Base-by-base conservation (phyloP, 2,113 vertebrate species). In the Promerops cafer region DNA sequence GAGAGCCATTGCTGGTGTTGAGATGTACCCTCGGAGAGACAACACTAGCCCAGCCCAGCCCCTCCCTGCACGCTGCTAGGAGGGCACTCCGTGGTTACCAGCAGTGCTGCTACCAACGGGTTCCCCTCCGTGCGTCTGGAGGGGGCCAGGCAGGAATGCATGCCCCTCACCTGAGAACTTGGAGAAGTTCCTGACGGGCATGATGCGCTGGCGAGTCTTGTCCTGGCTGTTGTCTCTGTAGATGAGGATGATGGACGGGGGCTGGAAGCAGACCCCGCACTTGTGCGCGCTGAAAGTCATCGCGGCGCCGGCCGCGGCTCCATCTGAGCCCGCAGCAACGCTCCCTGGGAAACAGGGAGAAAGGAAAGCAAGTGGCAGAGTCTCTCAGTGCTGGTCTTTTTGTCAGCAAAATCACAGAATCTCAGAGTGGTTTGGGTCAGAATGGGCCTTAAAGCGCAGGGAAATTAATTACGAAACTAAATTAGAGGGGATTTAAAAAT, bases 111-210 rank as follows among this genome's bases (percentile, higher is more conserved):
- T n/a, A 22, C 40, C 35, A 44, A 1, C 4, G 49, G 54, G 3
- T 4, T 56, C 72, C 52, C 49, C 35, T 37, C n/a, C 1, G 10
- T 4, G 22, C 4, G 7, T 8, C 16, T 20, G 30, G 40, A 66
- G 56, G 16, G 50, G 30, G 20, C 5, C 9, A n/a, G 21, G 31
- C 78, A 63, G 78, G 6, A 57, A 11, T 5, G 59, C 87, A 81
- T 2, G 23, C 13, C 39, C 39, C 6, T 1, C 97, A 99, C 99
- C 99, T 95, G 99, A 99, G 91, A 97, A 98, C 91, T 86, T 97
- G 2, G 98, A 99, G 95, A 99, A 99, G 50, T 98, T 98, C 53
- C 99, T 97, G 69, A 99, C 88, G 3, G 99, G 99, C 97, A 99
- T 99, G 47, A 99, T 95, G 87, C 99, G 98, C 96, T 98, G 98